Conservation (phyloP, 2,113 vertebrate species). For the Xenopus borealis region DNA sequence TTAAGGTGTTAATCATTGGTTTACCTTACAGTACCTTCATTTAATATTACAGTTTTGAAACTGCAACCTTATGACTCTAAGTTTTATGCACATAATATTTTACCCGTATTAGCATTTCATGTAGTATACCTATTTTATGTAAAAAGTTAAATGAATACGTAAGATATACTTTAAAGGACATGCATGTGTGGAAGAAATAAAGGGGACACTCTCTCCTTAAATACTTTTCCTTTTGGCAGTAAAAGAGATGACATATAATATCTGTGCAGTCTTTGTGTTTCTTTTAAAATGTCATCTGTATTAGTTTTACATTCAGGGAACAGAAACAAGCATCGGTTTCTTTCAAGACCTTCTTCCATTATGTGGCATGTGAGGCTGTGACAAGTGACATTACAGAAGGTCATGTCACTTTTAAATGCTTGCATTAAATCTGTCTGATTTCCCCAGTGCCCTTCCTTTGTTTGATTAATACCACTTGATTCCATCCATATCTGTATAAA, state of each 20-base stretch:
- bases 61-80: no score
- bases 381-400: conserved; percentile 97
- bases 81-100: no score
- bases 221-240: conserved; percentile 35
- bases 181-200: neutral
- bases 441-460: conserved; percentile 79
- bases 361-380: conserved; percentile 78
- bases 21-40: no score
- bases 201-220: conserved; percentile 15
- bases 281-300: conserved; percentile 65
- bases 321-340: conserved; percentile 58
- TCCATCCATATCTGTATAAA: conserved; percentile 60
- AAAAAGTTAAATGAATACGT: no score
- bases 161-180: no score
- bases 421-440: conserved; percentile 93
- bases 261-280: conserved; percentile 47
- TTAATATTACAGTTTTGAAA: no score
- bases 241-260: conserved; percentile 38
- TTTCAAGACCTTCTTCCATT: conserved; percentile 61
- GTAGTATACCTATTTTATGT: no score
- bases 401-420: conserved; percentile 96
- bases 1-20: no score
- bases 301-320: conserved; percentile 61
- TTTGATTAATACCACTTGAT: conserved; percentile 74
- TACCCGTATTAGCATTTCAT: no score